These are phyloP conservation scores for Neostethus bicornis DNA, from an alignment of 2,797 vertebrate species.

Conservation along the genomic window DNA sequence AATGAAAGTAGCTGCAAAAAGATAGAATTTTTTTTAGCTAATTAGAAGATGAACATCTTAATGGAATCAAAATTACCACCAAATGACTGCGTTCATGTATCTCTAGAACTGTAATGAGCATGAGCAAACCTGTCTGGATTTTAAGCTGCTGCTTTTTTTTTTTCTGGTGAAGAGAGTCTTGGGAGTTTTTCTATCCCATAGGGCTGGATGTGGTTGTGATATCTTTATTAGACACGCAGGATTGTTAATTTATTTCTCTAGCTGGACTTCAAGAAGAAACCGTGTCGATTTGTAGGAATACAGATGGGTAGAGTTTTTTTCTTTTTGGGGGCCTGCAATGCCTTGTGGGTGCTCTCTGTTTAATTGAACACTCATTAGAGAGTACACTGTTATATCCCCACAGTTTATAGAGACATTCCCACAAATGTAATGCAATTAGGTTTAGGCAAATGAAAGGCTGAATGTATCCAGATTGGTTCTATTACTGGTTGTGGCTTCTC, in stretches of 20 bases:
- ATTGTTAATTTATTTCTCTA: conserved; percentile 47
- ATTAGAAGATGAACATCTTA: neutral
- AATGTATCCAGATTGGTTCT: conserved; percentile 66
- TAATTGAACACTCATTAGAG: conserved; percentile 78
- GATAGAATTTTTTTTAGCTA: neutral
- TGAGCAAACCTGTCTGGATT: neutral
- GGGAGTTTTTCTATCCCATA: conserved; percentile 19
- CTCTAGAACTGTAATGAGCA: neutral
- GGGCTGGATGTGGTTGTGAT: conserved; percentile 13
- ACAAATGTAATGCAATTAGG: conserved; percentile 73
- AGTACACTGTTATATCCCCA: conserved; percentile 68
- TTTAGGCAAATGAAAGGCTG: conserved; percentile 57
- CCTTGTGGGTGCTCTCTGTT: conserved; percentile 72
- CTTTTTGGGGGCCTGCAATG: conserved; percentile 56
- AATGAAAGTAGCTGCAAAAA: neutral
- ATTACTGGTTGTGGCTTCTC: conserved; percentile 59
- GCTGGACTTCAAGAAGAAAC: conserved; percentile 46
- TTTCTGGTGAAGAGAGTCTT: neutral
- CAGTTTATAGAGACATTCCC: conserved; percentile 75
- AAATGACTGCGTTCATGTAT: neutral
- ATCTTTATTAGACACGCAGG: conserved; percentile 27
- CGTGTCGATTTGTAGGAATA: conserved; percentile 64
- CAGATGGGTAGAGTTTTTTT: conserved; percentile 57
- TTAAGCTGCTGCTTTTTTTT: neutral
- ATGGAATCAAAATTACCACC: neutral